Evolutionary conservation across 2,888 invertebrate species (phyloP).

Genomic region (Diarsia mendica): DNA sequence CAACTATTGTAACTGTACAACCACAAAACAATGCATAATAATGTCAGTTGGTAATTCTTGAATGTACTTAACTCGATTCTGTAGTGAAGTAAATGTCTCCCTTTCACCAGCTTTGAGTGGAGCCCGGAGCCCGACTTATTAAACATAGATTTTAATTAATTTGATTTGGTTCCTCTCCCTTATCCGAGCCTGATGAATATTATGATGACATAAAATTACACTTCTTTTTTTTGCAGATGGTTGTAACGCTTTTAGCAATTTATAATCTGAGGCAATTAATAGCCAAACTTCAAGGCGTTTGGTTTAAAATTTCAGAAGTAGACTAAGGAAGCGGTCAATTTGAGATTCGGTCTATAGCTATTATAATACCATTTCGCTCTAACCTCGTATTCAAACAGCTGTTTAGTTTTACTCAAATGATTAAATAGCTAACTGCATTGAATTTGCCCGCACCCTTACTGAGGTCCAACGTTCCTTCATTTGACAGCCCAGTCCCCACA

Average conservation of each 20-base stretch:
- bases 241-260: background rate
- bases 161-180: slow-evolving; percentile 24
- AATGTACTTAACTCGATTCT: background rate
- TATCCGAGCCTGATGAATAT: slow-evolving; percentile 11
- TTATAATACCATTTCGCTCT: background rate
- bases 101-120: slow-evolving; percentile 34
- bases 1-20: background rate
- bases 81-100: background rate
- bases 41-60: background rate
- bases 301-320: slow-evolving; percentile 10
- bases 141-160: slow-evolving; percentile 30
- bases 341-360: background rate
- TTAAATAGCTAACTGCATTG: background rate
- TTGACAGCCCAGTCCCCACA: background rate
- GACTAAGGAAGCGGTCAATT: background rate
- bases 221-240: background rate
- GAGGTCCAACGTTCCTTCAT: background rate
- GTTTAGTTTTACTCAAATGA: background rate
- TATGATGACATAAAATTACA: background rate
- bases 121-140: slow-evolving; percentile 20
- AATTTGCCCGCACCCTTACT: background rate
- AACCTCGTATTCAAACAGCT: background rate
- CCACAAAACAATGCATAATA: background rate
- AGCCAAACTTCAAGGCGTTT: slow-evolving; percentile 5
- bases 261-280: background rate